Percentiles rank a stretch among this genome's conserved stretches.
phyloP scores from a whole-genome alignment of 2,888 invertebrate species.

The Aporophyla nigra region DNA sequence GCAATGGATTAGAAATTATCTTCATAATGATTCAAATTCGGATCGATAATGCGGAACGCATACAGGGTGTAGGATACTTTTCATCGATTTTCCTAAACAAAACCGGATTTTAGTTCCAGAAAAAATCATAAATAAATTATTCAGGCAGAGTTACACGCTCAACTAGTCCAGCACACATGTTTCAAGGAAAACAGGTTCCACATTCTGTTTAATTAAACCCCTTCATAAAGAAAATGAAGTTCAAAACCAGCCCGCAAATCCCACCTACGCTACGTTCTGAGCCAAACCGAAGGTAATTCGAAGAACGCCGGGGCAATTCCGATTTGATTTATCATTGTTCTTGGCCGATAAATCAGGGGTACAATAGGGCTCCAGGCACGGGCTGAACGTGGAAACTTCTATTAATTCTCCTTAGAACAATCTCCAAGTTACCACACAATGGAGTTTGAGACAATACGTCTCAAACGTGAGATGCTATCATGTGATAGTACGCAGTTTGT shows the following conservation, averaged over 20 bases:
- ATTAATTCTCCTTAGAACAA: conserved; percentile 90
- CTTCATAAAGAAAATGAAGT: conserved; percentile 55
- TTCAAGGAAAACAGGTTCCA: not conserved
- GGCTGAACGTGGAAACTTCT: conserved; percentile 83
- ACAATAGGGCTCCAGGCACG: conserved; percentile 86
- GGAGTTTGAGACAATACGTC: conserved; percentile 87
- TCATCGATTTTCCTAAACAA: not conserved
- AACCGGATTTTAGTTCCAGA: not conserved
- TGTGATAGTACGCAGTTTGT: conserved; percentile 73
- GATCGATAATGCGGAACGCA: no score
- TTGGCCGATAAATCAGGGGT: conserved; percentile 88
- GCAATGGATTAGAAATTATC: no score
- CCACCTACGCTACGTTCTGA: conserved; percentile 33
- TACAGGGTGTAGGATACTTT: no score
- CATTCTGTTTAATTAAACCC: conserved; percentile 45
- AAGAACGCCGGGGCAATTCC: conserved; percentile 85
- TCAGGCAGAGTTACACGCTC: not conserved
- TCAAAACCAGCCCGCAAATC: conserved; percentile 48
- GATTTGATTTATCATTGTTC: conserved; percentile 91
- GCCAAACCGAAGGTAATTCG: conserved; percentile 67
- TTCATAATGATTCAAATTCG: no score
- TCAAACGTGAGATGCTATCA: conserved; percentile 85
- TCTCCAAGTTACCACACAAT: conserved; percentile 85
- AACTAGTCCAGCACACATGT: not conserved
- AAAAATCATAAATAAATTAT: not conserved